Conservation (phyloP, 2,113 vertebrate genomes). For the Pao palembangensis region DNA sequence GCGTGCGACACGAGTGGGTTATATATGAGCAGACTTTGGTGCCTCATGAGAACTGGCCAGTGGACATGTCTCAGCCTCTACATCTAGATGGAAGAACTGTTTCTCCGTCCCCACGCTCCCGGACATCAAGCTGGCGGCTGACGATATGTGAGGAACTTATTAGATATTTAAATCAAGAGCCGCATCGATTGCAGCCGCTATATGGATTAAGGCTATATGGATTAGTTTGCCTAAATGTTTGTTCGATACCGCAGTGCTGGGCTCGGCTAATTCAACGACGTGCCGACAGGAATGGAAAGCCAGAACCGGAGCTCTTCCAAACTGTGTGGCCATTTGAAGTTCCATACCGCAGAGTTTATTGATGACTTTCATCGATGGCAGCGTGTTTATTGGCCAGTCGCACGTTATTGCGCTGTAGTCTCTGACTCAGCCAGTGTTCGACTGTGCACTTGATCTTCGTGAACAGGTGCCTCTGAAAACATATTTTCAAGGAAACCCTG, state of each 20-base stretch:
- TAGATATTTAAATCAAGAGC: slow-evolving; percentile 24
- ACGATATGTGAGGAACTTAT: slow-evolving; percentile 13
- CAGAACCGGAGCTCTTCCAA: background rate
- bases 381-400: background rate
- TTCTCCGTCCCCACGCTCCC: slow-evolving; percentile 3
- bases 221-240: slow-evolving; percentile 36
- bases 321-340: background rate
- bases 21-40: too few species aligned
- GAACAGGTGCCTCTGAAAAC: too few species aligned
- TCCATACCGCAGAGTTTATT: background rate
- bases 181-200: slow-evolving; percentile 22
- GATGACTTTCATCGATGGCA: background rate
- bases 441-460: too few species aligned
- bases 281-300: too few species aligned
- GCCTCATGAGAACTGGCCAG: too few species aligned
- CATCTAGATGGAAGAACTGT: slow-evolving; percentile 7
- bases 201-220: slow-evolving; percentile 35
- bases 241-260: background rate
- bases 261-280: too few species aligned
- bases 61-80: slow-evolving; percentile 3
- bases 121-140: background rate
- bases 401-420: background rate
- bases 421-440: too few species aligned
- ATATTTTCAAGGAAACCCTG: too few species aligned
- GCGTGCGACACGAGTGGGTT: too few species aligned